Conservation (phyloP, 2,888 invertebrate genomes). For the Ischnura elegans region DNA sequence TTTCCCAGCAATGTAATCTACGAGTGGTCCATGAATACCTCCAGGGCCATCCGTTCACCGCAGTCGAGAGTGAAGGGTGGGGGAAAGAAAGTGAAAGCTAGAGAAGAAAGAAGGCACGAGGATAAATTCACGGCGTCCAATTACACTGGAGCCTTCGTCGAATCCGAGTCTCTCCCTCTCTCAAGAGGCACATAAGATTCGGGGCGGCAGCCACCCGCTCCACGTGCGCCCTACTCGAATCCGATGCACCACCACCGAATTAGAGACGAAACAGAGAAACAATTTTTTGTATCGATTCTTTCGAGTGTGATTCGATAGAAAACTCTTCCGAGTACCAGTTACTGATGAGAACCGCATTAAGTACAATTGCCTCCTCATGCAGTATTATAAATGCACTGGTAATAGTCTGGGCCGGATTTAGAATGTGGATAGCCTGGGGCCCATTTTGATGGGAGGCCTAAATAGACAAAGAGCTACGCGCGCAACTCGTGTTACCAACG, state of each 20-base stretch:
- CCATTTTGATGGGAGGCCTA: no score
- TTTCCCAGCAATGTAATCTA: not conserved
- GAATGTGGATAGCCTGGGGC: no score
- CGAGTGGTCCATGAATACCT: not conserved
- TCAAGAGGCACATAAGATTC: not conserved
- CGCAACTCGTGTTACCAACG: no score
- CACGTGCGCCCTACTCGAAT: not conserved
- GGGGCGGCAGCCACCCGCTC: not conserved
- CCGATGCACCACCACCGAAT: not conserved
- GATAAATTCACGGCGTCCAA: not conserved
- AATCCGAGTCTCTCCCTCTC: not conserved
- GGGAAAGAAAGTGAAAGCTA: constrained; percentile 37
- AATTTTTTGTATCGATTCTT: no score
- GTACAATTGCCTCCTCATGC: no score
- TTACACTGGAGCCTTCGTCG: not conserved
- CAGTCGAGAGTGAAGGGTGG: not conserved
- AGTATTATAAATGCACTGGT: no score
- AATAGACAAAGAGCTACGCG: no score
- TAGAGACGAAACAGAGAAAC: not conserved
- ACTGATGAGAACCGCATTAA: no score
- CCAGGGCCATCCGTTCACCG: not conserved
- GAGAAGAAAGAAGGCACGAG: not conserved
- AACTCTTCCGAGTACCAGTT: no score
- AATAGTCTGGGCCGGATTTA: no score
- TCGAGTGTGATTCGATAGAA: no score